These are phyloP conservation scores for Glomeris marginata DNA, from an alignment of 2,888 invertebrate genomes.

Conservation along the genomic window DNA sequence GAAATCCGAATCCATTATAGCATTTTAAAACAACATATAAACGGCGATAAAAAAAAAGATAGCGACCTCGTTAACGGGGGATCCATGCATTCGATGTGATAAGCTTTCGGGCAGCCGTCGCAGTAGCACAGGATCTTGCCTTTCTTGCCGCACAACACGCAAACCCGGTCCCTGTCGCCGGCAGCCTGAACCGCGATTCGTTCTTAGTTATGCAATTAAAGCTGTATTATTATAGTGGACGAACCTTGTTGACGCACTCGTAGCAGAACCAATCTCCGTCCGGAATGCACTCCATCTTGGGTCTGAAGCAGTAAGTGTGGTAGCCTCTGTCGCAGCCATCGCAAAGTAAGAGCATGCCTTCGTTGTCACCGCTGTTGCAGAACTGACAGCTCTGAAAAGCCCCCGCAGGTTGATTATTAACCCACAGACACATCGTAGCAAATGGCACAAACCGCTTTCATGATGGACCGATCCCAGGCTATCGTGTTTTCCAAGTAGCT, in stretches of 20 bases:
- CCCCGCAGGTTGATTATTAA: neutral
- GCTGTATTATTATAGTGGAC: neutral
- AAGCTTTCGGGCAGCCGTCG: constrained; percentile 77
- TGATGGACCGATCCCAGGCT: constrained; percentile 98
- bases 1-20: constrained; percentile 6
- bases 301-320: constrained; percentile 97
- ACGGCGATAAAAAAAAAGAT: neutral
- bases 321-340: constrained; percentile 98
- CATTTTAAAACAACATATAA: neutral
- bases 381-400: constrained; percentile 96
- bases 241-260: constrained; percentile 48
- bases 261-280: constrained; percentile 98
- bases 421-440: neutral
- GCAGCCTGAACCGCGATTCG: constrained; percentile 46
- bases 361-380: constrained; percentile 89
- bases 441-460: constrained; percentile 81
- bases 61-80: constrained; percentile 51
- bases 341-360: constrained; percentile 83
- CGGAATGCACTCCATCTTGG: constrained; percentile 88
- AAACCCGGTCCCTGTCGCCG: constrained; percentile 76
- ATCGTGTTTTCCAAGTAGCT: constrained; percentile 81
- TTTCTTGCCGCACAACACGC: constrained; percentile 79
- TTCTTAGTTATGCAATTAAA: constrained; percentile 4
- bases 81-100: constrained; percentile 84
- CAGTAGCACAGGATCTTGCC: constrained; percentile 64